A percentile compares a stretch with the other conserved stretches of the same genome.
Conservation (phyloP, 2,888 invertebrate species). For the Agapostemon virescens region DNA sequence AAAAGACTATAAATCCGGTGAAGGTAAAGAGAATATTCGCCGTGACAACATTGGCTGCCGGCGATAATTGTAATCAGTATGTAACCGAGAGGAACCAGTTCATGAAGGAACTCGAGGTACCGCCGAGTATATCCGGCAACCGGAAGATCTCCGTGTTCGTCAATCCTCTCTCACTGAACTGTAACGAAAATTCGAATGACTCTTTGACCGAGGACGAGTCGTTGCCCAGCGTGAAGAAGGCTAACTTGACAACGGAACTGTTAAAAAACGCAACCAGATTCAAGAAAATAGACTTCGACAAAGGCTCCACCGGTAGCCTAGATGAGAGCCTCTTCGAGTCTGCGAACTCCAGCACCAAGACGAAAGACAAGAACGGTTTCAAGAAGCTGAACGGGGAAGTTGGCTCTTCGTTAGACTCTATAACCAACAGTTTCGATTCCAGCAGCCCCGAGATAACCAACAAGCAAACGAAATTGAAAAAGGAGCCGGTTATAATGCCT, state of each 20-base stretch:
- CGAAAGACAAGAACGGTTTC: conserved; percentile 75
- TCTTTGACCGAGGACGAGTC: conserved; percentile 77
- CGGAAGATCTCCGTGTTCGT: conserved; percentile 85
- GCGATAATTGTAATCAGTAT: conserved; percentile 79
- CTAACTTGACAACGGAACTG: conserved; percentile 70
- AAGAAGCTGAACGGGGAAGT: conserved; percentile 75
- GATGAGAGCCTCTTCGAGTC: conserved; percentile 78
- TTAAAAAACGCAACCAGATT: conserved; percentile 78
- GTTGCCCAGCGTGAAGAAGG: conserved; percentile 64
- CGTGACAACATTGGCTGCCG: conserved; percentile 81
- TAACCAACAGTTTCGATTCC: conserved; percentile 77
- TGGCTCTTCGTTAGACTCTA: conserved; percentile 77
- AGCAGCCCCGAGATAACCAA: conserved; percentile 75
- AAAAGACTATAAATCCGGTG: conserved; percentile 76
- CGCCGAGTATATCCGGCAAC: conserved; percentile 81
- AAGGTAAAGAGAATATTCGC: conserved; percentile 82
- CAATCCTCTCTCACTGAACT: conserved; percentile 83
- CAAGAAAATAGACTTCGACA: conserved; percentile 74
- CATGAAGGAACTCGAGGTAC: conserved; percentile 81
- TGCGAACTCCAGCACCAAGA: conserved; percentile 69
- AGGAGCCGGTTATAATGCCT: conserved; percentile 69
- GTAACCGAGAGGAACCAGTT: conserved; percentile 80
- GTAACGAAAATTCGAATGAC: conserved; percentile 77
- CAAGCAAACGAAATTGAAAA: conserved; percentile 68
- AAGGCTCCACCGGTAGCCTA: conserved; percentile 76